Base-by-base conservation (phyloP, 2,113 vertebrate genomes). In the Jacana jacana region DNA sequence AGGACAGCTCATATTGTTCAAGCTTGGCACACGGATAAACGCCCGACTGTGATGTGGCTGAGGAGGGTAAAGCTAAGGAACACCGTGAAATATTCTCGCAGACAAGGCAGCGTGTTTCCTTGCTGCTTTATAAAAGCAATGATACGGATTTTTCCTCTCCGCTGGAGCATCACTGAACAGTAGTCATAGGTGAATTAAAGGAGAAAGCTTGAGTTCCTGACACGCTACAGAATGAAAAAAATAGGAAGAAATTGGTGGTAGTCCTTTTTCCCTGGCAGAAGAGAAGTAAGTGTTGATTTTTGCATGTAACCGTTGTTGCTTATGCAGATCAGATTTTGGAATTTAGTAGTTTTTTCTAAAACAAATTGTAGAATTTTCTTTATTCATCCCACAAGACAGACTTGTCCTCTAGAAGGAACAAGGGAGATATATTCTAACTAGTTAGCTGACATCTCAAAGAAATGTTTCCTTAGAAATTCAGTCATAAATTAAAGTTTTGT, bases 141-240 rank as follows among this genome's bases (percentile, higher is more conserved):
- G 40, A 93, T 88, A 63, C 33, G 39, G 83, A 25, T 70, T 88
- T 68, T 94, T 91, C 24, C 46, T 89, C 66, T 91, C 68, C 0
- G 2, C 33, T 95, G 86, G 71, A 96, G 60, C 88, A 55, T 93
- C 93, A 39, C 55, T 91, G 89, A 93, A 35, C 68, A 37, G 18
- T 83, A 68, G 51, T 80, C 68, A 48, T 78, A 95, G 89, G 86
- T 88, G 48, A 88, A 89, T 94, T 94, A 93, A 94, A 89, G 55
- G 64, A 85, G 87, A 73, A 91, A 73, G 37, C 88, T 70, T 49
- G 33, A 87, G 57, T 82, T 89, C 73, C 58, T 83, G 80, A 35
- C 75, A 83, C 10, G 15, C 33, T 86, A 55, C 79, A 68, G 64
- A 88, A 68, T 71, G 51, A 60, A 78, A 83, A 76, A 82, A 24